These are phyloP conservation scores for Otolemur crassicaudatus DNA, from an alignment of 2,797 vertebrate species.

Conservation along the genomic window DNA sequence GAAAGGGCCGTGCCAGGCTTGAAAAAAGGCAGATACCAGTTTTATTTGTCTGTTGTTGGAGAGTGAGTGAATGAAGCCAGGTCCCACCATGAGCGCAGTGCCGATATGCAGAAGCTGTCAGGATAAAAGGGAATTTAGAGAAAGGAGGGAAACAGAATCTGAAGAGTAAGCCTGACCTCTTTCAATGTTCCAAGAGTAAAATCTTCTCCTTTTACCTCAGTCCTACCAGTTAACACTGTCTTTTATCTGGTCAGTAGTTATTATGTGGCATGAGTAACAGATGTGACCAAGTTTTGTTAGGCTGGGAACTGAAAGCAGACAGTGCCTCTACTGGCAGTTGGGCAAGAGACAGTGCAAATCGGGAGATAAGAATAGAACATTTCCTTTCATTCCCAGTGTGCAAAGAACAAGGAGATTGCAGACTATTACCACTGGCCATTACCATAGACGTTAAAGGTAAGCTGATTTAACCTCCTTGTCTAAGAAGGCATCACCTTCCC, in stretches of 20 bases:
- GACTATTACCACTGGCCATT: not conserved
- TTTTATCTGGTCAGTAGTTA: not conserved
- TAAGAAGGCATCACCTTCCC: not conserved
- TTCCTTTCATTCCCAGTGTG: not conserved
- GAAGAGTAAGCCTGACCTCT: not conserved
- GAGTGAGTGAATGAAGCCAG: not conserved
- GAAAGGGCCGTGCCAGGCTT: not conserved
- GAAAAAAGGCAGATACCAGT: not conserved
- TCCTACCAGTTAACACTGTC: not conserved
- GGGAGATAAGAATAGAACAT: not conserved
- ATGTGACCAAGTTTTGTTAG: not conserved
- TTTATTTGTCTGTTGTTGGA: not conserved
- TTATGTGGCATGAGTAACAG: not conserved
- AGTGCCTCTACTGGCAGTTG: not conserved
- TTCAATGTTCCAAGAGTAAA: not conserved
- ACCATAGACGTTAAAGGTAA: not conserved
- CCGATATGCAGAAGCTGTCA: not conserved
- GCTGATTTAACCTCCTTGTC: not conserved
- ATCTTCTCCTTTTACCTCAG: not conserved
- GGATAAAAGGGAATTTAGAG: not conserved
- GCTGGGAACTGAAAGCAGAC: not conserved
- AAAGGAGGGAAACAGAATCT: not conserved
- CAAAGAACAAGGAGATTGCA: not conserved
- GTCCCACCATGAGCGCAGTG: not conserved
- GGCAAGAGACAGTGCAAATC: not conserved